phyloP scores from a whole-genome alignment of 2,113 vertebrate genomes.

The Odocoileus virginianus region DNA sequence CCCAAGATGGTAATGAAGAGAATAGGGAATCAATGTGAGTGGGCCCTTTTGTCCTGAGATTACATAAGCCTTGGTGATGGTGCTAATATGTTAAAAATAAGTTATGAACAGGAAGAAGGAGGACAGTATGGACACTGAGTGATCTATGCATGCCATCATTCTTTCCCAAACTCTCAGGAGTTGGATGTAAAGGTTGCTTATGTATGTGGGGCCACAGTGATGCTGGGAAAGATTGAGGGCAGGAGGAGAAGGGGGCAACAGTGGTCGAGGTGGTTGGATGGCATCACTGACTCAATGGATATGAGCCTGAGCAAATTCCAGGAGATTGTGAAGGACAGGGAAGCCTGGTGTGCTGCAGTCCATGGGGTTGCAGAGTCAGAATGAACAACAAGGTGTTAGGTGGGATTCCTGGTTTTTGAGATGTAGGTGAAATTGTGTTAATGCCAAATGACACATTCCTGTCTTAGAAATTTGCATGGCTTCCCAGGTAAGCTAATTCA shows the following conservation, averaged over 20 bases:
- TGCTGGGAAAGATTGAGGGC: neutral
- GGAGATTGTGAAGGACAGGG: neutral
- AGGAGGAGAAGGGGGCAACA: neutral
- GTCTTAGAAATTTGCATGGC: neutral
- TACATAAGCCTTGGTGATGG: neutral
- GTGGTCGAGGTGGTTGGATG: neutral
- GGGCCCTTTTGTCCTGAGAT: neutral
- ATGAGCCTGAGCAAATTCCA: neutral
- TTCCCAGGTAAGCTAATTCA: neutral
- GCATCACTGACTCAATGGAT: neutral
- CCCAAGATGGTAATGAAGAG: neutral
- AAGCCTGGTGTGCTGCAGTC: neutral
- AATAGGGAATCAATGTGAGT: neutral
- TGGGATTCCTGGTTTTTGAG: neutral
- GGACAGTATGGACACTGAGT: neutral
- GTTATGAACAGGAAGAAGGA: neutral
- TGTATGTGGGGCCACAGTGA: rapidly evolving
- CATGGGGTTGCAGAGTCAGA: neutral
- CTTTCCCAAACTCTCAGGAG: neutral
- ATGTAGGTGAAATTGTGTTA: neutral
- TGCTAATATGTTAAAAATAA: neutral
- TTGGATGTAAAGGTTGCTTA: neutral
- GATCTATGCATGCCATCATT: neutral
- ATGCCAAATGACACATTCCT: neutral
- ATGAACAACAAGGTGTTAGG: neutral